Base-by-base conservation (phyloP, 2,888 invertebrate genomes). In the Argynnis bischoffii region DNA sequence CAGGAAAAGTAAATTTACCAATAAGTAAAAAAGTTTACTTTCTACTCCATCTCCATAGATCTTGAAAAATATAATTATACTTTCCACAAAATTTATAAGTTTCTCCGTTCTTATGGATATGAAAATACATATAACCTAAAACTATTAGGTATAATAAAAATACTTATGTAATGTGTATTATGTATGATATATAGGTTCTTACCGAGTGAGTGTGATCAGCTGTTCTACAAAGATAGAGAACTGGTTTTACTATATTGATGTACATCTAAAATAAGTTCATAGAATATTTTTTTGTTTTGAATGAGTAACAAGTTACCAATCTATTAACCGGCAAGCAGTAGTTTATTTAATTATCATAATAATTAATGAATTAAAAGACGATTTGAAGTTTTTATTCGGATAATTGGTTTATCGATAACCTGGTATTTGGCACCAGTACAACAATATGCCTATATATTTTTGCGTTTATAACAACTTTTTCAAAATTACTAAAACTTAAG, bases 281-380 rank as follows among this genome's bases (percentile, higher is more conserved):
- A 59, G 15, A 26, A 31, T 51, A 60, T 26, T 54, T 48, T n/a
- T 60, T 46, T 53, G 15, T 18, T 55, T 21, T 31, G 13, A 48
- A 59, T 47, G 46, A 26, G 26, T n/a, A 59, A 48, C 26, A 48
- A 15, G 48, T 59, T 48, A 59, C 59, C 2, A 31, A 59, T 16
- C 59, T 48, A 59, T 59, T 48, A 59, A 59, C 59, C 31, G 48
- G n/a, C 48, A 59, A 48, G 21, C 48, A 59, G 59, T 59, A 31
- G 5, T 48, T n/a, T 59, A 59, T 48, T n/a, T 59, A 59, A 59
- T 59, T 48, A 59, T 31, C 15, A 13, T 16, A 16, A 59, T 59
- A 26, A 59, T 48, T 59, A 59, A 47, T n/a, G n/a, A 26, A 57
- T 47, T 57, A 46, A 21, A 26, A 21, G 47, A 59, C n/a, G 59